Base-by-base conservation (phyloP, 2,888 invertebrate species). In the Thalpophila matura region DNA sequence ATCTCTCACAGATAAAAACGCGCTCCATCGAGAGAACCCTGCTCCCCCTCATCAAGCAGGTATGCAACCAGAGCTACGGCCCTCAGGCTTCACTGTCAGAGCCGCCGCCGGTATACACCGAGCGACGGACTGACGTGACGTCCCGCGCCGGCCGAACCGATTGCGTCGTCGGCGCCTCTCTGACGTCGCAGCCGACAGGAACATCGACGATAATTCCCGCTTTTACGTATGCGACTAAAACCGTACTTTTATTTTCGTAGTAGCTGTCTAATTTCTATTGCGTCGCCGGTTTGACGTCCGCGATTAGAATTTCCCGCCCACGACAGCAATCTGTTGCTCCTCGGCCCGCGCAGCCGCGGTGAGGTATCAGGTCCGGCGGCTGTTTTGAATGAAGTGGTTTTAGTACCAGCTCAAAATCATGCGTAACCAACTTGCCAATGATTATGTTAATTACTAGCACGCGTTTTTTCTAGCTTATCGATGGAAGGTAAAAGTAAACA, bases 11-110 rank as follows among this genome's bases (percentile, higher is more conserved):
- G 96, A 98, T 99, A 91, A 97, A 97, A 95, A 98, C 98, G 86
- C 98, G 97, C 96, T 98, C 98, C 94, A 98, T 99, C 95, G 99
- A 99, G 96, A 97, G 98, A 95, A 98, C 98, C 83, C 96, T 99
- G 86, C 97, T 98, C 90, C 99, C 99, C 84, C 96, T 99, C 92
- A 97, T 99, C 89, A 98, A 98, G 94, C 98, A 99, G 98, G 99
- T 99, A 97, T 84, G 92, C 85, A 79, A 77, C 66, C 73, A 61
- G 81, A 83, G 81, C 85, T 85, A 83, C 79, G 70, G 74, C 64
- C 63, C 65, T 58, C 57, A 69, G 60, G 72, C 73, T 45, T 59
- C 43, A 51, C 65, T 57, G 43, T 65, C 38, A 20, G 33, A 43
- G 16, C 40, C 40, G 27, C 22, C 22, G 43, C 42, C 50, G 16